Evolutionary conservation across 1,140 invertebrate species (phyloP).

Genomic region (Orchesella cincta): DNA sequence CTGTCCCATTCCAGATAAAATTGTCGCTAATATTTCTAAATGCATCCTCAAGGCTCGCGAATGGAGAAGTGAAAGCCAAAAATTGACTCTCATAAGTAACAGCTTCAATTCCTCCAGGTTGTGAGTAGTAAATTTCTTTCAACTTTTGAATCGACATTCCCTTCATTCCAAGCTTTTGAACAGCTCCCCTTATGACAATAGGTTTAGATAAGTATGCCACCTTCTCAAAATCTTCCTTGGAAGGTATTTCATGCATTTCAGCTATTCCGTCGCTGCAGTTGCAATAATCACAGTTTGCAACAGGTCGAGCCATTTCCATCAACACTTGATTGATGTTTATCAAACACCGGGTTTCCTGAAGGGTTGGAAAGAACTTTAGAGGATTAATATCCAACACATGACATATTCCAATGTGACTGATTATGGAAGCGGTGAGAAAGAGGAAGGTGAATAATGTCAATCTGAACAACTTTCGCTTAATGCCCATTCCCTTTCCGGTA

Average conservation of each 20-base stretch:
- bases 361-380: background rate
- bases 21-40: constrained; percentile 52
- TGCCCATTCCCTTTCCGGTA: too few species aligned
- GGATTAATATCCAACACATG: constrained; percentile 29
- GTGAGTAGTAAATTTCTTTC: constrained; percentile 58
- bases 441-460: too few species aligned
- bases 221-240: constrained; percentile 65
- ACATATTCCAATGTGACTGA: constrained; percentile 26
- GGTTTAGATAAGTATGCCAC: constrained; percentile 77
- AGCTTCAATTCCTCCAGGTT: constrained; percentile 48
- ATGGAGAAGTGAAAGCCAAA: constrained; percentile 61
- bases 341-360: constrained; percentile 34
- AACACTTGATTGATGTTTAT: constrained; percentile 41
- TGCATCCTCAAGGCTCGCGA: constrained; percentile 57
- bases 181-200: constrained; percentile 76
- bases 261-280: constrained; percentile 25
- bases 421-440: too few species aligned
- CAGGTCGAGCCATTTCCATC: constrained; percentile 44
- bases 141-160: constrained; percentile 56
- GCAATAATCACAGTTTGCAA: constrained; percentile 45
- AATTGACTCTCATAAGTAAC: constrained; percentile 61
- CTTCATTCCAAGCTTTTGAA: constrained; percentile 58
- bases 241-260: constrained; percentile 38
- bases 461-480: too few species aligned
- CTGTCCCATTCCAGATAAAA: constrained; percentile 47